A percentile compares a stretch with the other conserved stretches of the same genome.
Conservation (phyloP, 2,113 vertebrate species). For the Megalops atlanticus region DNA sequence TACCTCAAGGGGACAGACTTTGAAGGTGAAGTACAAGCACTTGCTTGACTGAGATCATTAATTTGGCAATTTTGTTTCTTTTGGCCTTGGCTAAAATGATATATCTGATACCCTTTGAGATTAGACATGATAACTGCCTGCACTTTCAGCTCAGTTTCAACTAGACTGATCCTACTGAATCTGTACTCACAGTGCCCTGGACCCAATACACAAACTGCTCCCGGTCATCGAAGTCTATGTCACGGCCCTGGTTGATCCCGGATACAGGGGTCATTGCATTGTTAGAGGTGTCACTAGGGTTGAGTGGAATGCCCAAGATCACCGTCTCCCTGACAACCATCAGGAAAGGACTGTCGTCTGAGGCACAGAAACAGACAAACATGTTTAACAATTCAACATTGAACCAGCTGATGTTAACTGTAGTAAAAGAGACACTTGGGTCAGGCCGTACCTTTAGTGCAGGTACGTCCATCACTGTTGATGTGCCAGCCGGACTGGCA, state of each 20-base stretch:
- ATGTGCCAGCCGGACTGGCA: conserved; percentile 90
- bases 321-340: conserved; percentile 67
- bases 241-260: conserved; percentile 59
- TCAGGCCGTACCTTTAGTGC: conserved; percentile 75
- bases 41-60: not conserved
- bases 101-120: not conserved
- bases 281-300: conserved; percentile 63
- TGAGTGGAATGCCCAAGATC: conserved; percentile 68
- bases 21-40: not conserved
- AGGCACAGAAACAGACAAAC: not conserved
- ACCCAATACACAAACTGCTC: conserved; percentile 71
- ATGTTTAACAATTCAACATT: not conserved
- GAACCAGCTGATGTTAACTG: not conserved
- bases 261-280: conserved; percentile 69
- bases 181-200: conserved; percentile 60
- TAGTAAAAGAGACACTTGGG: not conserved
- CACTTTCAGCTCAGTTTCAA: not conserved
- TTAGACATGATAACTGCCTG: not conserved
- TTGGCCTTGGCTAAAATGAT: not conserved
- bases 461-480: conserved; percentile 76
- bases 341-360: conserved; percentile 59
- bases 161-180: not conserved
- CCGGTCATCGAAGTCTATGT: conserved; percentile 70
- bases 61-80: not conserved
- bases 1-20: not conserved